Evolutionary conservation across 2,888 invertebrate species (phyloP).

Genomic region (Blera fallax): DNA sequence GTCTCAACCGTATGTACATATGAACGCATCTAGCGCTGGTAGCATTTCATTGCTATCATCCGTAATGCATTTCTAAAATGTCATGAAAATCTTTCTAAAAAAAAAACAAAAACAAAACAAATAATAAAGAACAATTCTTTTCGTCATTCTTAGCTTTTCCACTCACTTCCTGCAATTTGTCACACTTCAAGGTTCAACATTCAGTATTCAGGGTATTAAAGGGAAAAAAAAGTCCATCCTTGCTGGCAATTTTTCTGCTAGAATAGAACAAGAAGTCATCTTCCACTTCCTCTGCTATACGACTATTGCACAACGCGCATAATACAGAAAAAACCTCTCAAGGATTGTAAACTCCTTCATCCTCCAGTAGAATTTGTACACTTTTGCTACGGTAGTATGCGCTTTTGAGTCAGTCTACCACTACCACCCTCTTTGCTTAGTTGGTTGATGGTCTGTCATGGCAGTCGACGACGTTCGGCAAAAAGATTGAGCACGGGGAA

Average conservation of each 20-base stretch:
- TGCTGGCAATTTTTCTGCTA: conserved; percentile 38
- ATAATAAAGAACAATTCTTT: conserved; percentile 27
- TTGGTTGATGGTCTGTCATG: conserved; percentile 18
- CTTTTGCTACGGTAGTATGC: neutral
- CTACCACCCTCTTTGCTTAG: neutral
- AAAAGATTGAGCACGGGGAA: conserved; percentile 8
- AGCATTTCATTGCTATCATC: neutral
- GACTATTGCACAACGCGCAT: conserved; percentile 33
- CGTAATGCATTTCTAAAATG: neutral
- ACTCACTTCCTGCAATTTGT: conserved; percentile 66
- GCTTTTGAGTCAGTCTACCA: neutral
- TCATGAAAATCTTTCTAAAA: conserved; percentile 9
- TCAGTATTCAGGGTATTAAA: conserved; percentile 48
- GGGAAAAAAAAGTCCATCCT: conserved; percentile 20
- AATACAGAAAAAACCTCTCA: conserved; percentile 29
- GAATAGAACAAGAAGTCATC: conserved; percentile 48
- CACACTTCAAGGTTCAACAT: conserved; percentile 70
- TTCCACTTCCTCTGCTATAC: conserved; percentile 24
- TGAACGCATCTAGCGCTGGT: neutral
- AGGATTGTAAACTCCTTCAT: conserved; percentile 33
- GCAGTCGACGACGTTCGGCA: conserved; percentile 15
- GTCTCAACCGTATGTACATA: neutral
- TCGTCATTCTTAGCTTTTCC: conserved; percentile 38
- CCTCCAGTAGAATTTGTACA: neutral
- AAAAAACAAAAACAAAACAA: conserved; percentile 26